Evolutionary conservation across 37 sponge, comb jelly and placozoan species (phyloP).

Genomic region (Ephydatia muelleri): DNA sequence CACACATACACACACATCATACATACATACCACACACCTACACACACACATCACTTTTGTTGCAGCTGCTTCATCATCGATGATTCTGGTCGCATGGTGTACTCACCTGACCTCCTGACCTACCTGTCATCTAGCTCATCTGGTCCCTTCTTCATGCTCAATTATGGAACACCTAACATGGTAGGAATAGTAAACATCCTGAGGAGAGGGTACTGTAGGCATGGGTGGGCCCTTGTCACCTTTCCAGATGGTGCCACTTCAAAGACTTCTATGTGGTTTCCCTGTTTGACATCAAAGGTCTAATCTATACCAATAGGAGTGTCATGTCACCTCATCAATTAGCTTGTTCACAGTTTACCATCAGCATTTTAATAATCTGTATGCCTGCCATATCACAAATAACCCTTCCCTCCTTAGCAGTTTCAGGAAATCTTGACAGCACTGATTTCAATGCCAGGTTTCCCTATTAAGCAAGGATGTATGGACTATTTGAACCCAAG

Average conservation of each 20-base stretch:
- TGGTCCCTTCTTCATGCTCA: background rate
- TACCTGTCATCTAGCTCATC: background rate
- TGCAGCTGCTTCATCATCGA: constrained; percentile 36
- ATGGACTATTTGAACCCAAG: background rate
- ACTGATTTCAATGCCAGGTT: background rate
- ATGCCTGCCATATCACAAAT: background rate
- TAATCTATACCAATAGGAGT: too few species aligned
- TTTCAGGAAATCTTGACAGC: background rate
- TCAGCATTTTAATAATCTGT: too few species aligned
- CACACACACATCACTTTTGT: background rate
- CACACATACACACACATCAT: too few species aligned
- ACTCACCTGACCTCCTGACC: background rate
- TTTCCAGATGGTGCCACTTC: too few species aligned
- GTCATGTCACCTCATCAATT: too few species aligned
- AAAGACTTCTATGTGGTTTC: too few species aligned
- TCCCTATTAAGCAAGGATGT: constrained; percentile 28
- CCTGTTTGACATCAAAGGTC: too few species aligned
- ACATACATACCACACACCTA: background rate
- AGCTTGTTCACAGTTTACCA: too few species aligned
- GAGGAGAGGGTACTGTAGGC: background rate
- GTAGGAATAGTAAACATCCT: background rate
- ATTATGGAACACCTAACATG: background rate
- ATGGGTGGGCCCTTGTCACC: constrained; percentile 9
- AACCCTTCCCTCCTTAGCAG: background rate
- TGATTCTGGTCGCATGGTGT: constrained; percentile 24